Evolutionary conservation across 2,113 vertebrate species (phyloP).

Genomic region (Collichthys lucidus): DNA sequence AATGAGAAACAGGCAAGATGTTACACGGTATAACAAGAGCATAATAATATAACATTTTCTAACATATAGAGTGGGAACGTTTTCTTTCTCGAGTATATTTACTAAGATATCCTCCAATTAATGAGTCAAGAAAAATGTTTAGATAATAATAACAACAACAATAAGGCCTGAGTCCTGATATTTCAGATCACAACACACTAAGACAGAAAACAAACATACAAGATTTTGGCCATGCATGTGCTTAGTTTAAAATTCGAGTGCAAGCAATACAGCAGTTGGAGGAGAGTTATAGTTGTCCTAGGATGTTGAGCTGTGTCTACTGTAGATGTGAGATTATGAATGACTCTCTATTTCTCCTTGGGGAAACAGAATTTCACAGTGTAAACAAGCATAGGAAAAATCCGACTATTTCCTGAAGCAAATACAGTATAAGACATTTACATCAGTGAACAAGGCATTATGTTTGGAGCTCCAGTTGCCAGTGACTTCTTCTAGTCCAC

Average conservation of each 20-base stretch:
- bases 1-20: slow-evolving; percentile 49
- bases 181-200: slow-evolving; percentile 60
- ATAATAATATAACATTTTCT: slow-evolving; percentile 39
- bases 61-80: slow-evolving; percentile 31
- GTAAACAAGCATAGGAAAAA: slow-evolving; percentile 73
- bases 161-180: slow-evolving; percentile 59
- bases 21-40: slow-evolving; percentile 44
- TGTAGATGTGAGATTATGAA: slow-evolving; percentile 43
- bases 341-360: slow-evolving; percentile 50
- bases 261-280: slow-evolving; percentile 69
- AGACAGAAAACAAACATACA: slow-evolving; percentile 62
- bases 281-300: slow-evolving; percentile 48
- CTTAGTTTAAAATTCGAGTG: slow-evolving; percentile 68
- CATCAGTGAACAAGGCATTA: slow-evolving; percentile 72
- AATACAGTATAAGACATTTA: slow-evolving; percentile 69
- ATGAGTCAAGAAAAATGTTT: slow-evolving; percentile 26
- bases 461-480: slow-evolving; percentile 52
- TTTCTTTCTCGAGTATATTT: slow-evolving; percentile 36
- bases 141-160: slow-evolving; percentile 37
- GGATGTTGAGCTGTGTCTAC: slow-evolving; percentile 46
- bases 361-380: slow-evolving; percentile 75
- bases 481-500: slow-evolving; percentile 36
- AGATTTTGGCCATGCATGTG: slow-evolving; percentile 78
- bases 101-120: slow-evolving; percentile 45
- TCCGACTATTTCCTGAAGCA: slow-evolving; percentile 68